phyloP scores from a whole-genome alignment of 1,140 invertebrate species.

The Polypedilum pembai region DNA sequence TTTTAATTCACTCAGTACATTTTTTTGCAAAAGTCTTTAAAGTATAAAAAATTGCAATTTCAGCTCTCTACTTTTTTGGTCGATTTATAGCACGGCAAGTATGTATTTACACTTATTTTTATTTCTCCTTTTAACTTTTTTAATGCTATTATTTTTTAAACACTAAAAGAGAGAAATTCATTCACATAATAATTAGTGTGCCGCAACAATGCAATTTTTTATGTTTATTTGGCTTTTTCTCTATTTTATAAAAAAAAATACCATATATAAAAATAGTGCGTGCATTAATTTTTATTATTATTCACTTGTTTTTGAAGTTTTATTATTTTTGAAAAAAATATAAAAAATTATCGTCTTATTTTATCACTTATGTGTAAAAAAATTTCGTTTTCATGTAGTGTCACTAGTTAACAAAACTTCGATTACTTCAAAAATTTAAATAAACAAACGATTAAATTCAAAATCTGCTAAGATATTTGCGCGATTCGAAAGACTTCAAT shows the following conservation, averaged over 20 bases:
- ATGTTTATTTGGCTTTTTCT: neutral
- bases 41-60: neutral
- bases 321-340: neutral
- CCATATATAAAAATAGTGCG: neutral
- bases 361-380: neutral
- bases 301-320: neutral
- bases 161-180: neutral
- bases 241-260: no score
- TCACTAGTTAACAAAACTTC: neutral
- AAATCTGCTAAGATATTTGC: neutral
- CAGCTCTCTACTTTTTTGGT: neutral
- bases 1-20: no score
- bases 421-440: neutral
- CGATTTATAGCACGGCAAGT: neutral
- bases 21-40: no score
- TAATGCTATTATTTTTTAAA: neutral
- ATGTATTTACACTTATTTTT: neutral
- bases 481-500: conserved; percentile 20
- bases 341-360: neutral
- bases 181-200: neutral
- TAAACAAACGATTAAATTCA: neutral
- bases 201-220: neutral
- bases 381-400: neutral
- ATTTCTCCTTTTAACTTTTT: neutral
- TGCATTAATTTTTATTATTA: neutral